Percentiles rank a stretch among this genome's conserved stretches.
These are phyloP conservation scores for Macquaria ambigua DNA, from an alignment of 2,113 vertebrate species.

Conservation along the genomic window DNA sequence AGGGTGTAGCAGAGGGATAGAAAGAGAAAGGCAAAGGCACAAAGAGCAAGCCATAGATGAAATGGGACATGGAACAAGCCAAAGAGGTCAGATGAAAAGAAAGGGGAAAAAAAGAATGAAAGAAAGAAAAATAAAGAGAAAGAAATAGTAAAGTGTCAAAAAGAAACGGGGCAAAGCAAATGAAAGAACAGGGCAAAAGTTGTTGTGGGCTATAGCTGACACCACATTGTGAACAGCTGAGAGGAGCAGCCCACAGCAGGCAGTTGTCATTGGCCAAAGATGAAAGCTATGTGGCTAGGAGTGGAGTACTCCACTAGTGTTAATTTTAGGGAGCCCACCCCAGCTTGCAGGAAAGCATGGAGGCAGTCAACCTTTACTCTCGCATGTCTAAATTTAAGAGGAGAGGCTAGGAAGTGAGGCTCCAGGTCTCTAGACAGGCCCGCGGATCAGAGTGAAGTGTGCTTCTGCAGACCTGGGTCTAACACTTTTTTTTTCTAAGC, in stretches of 20 bases:
- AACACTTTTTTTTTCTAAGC: not conserved
- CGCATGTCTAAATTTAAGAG: conserved; percentile 77
- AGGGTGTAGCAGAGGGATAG: conserved; percentile 16
- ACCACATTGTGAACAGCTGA: conserved; percentile 84
- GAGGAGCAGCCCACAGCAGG: conserved; percentile 73
- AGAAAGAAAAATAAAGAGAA: not conserved
- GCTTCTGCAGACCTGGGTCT: conserved; percentile 1
- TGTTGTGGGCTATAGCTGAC: conserved; percentile 68
- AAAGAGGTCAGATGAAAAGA: conserved; percentile 1
- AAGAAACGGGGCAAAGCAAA: conserved; percentile 24
- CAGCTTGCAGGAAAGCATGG: conserved; percentile 61
- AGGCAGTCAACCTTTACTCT: conserved; percentile 63
- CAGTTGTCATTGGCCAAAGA: conserved; percentile 82
- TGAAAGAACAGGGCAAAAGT: conserved; percentile 46
- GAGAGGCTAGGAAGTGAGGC: conserved; percentile 57
- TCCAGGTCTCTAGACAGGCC: conserved; percentile 43
- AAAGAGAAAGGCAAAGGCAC: conserved; percentile 31
- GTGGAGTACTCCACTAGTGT: conserved; percentile 73
- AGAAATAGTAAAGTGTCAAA: conserved; percentile 6
- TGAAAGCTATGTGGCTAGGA: conserved; percentile 82
- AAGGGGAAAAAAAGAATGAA: not conserved
- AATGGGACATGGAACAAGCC: not conserved
- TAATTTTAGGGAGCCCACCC: conserved; percentile 86
- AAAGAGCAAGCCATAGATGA: conserved; percentile 22
- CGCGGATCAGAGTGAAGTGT: conserved; percentile 8